phyloP scores from a whole-genome alignment of 1,140 invertebrate species.

The Myzus persicae region DNA sequence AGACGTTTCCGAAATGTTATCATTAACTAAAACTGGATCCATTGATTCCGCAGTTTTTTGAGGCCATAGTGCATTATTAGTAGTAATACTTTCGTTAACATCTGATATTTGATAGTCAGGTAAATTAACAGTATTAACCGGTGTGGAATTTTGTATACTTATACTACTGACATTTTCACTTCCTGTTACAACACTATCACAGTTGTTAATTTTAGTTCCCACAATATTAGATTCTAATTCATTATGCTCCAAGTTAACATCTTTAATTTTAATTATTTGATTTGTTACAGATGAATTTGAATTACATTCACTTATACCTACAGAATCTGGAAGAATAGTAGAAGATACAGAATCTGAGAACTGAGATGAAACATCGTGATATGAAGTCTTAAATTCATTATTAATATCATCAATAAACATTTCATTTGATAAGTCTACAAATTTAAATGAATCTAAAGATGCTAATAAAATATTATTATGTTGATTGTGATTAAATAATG shows the following conservation, averaged over 20 bases:
- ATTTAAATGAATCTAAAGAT: constrained; percentile 19
- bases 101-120: not conserved
- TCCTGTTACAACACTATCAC: not conserved
- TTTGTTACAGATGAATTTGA: not conserved
- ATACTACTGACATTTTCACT: not conserved
- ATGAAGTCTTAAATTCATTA: not conserved
- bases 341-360: not conserved
- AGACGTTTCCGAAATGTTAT: not conserved
- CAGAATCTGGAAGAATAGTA: not conserved
- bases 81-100: not conserved
- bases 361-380: not conserved
- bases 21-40: not conserved
- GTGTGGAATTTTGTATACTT: not conserved
- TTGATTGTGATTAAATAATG: not conserved
- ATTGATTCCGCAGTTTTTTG: not conserved
- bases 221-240: not conserved
- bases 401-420: not conserved
- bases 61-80: not conserved
- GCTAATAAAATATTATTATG: not conserved
- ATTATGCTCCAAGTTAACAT: not conserved
- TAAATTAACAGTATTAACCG: not conserved
- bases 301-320: not conserved
- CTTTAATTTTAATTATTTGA: not conserved
- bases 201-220: not conserved
- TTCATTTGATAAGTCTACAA: constrained; percentile 30